These are phyloP conservation scores for Neoniphon sammara DNA, from an alignment of 2,797 vertebrate genomes.

Conservation along the genomic window DNA sequence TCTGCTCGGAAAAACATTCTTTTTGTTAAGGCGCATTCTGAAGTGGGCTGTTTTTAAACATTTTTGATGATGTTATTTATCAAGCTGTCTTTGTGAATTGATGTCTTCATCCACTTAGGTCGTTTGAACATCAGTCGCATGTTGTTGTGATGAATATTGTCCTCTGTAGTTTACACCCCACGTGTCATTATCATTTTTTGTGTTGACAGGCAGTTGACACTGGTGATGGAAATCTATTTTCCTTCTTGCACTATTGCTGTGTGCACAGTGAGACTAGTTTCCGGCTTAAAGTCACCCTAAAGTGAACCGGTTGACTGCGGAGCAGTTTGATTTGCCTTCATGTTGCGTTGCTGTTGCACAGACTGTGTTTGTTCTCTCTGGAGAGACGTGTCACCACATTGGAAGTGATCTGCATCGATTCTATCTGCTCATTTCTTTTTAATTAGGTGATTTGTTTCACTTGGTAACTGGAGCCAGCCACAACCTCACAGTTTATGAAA, in stretches of 20 bases:
- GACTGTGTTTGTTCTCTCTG: constrained; percentile 63
- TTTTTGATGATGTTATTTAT: constrained; percentile 59
- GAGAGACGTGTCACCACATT: constrained; percentile 70
- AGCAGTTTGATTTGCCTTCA: constrained; percentile 43
- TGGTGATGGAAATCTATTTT: constrained; percentile 47
- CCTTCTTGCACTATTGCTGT: constrained; percentile 8
- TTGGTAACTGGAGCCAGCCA: constrained; percentile 73
- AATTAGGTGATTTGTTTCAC: constrained; percentile 83
- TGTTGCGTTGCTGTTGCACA: constrained; percentile 61
- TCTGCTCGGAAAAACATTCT: constrained; percentile 29
- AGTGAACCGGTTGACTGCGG: constrained; percentile 24
- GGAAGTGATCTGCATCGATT: constrained; percentile 79
- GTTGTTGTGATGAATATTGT: constrained; percentile 63
- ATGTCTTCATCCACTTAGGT: constrained; percentile 54
- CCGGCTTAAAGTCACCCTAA: constrained; percentile 30
- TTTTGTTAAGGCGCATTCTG: constrained; percentile 45
- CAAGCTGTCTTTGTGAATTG: constrained; percentile 49
- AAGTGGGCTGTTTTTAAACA: constrained; percentile 55
- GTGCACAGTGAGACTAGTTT: background rate
- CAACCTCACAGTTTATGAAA: constrained; percentile 76
- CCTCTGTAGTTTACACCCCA: constrained; percentile 56
- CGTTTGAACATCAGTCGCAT: constrained; percentile 63
- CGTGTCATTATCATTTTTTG: constrained; percentile 58
- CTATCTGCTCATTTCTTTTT: constrained; percentile 80
- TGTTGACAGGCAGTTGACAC: constrained; percentile 56